Conservation (phyloP, 2,888 invertebrate genomes). For the Callyntrura sp. region DNA sequence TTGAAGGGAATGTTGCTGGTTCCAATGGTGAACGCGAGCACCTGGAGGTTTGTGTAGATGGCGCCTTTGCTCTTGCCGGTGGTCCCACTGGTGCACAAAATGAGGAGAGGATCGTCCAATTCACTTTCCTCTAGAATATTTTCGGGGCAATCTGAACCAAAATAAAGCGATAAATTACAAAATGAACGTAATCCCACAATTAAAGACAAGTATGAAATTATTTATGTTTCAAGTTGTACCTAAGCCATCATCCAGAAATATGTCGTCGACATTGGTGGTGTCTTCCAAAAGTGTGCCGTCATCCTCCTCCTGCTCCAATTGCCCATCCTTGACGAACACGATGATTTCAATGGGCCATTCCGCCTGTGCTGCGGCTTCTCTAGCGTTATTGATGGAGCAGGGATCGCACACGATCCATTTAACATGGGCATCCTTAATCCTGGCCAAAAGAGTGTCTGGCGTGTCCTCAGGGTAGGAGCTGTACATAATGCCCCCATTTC, state of each 20-base stretch:
- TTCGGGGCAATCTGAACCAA: no score
- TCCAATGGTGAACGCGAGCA: conserved; percentile 81
- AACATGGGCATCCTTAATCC: conserved; percentile 78
- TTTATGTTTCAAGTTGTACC: no score
- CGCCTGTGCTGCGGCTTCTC: conserved; percentile 52
- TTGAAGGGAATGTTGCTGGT: conserved; percentile 79
- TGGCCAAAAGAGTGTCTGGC: conserved; percentile 70
- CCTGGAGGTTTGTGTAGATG: conserved; percentile 78
- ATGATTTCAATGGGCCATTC: conserved; percentile 78
- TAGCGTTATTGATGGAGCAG: conserved; percentile 19
- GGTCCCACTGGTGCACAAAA: conserved; percentile 81
- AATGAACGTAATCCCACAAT: no score
- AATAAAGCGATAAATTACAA: no score
- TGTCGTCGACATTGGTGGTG: no score
- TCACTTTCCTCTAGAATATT: no score
- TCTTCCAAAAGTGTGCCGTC: conserved; percentile 76
- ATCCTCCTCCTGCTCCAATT: no score
- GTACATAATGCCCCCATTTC: conserved; percentile 75
- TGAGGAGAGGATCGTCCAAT: conserved; percentile 73
- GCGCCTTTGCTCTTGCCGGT: conserved; percentile 81
- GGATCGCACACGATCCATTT: conserved; percentile 79
- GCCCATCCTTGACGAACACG: no score
- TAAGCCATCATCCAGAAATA: no score
- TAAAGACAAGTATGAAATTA: no score
- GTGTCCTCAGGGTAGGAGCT: conserved; percentile 81